Conservation (phyloP, 2,797 vertebrate genomes). For the Lates japonicus region DNA sequence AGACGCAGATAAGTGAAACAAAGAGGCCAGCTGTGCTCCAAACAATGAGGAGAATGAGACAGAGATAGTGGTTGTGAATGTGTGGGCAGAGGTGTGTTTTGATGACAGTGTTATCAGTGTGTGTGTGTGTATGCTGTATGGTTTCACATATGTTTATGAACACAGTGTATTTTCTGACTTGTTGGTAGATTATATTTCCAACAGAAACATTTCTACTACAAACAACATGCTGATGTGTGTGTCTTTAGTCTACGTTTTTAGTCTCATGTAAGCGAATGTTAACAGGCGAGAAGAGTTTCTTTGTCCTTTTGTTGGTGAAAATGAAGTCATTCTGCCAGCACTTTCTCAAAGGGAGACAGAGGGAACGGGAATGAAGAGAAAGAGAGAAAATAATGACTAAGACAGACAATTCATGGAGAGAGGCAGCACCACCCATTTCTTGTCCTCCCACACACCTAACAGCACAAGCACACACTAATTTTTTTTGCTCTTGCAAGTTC, state of each 20-base stretch:
- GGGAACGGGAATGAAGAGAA: slow-evolving; percentile 11
- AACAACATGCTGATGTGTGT: not conserved
- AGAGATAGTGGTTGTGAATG: slow-evolving; percentile 49
- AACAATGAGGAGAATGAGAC: slow-evolving; percentile 73
- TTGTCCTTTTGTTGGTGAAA: not conserved
- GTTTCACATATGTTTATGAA: slow-evolving; percentile 39
- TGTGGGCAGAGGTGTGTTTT: slow-evolving; percentile 50
- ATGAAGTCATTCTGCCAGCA: not conserved
- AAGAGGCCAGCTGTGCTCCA: slow-evolving; percentile 81
- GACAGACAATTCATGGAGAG: slow-evolving; percentile 58
- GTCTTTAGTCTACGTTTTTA: not conserved
- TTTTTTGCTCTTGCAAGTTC: slow-evolving; percentile 13
- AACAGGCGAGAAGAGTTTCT: not conserved
- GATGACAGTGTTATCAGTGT: slow-evolving; percentile 22
- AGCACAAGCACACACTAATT: slow-evolving; percentile 30
- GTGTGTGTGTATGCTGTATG: not conserved
- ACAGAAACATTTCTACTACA: not conserved
- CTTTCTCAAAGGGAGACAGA: slow-evolving; percentile 15
- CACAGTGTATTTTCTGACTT: not conserved
- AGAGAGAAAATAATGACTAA: slow-evolving; percentile 57
- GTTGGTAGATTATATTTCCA: not conserved
- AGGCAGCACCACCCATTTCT: slow-evolving; percentile 66
- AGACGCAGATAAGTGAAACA: slow-evolving; percentile 81
- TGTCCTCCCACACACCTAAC: slow-evolving; percentile 62
- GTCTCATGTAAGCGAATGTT: slow-evolving; percentile 1